Evolutionary conservation across 53 echinoderm and acorn worm genomes (phyloP).

Genomic region (Paelopatides confundens): DNA sequence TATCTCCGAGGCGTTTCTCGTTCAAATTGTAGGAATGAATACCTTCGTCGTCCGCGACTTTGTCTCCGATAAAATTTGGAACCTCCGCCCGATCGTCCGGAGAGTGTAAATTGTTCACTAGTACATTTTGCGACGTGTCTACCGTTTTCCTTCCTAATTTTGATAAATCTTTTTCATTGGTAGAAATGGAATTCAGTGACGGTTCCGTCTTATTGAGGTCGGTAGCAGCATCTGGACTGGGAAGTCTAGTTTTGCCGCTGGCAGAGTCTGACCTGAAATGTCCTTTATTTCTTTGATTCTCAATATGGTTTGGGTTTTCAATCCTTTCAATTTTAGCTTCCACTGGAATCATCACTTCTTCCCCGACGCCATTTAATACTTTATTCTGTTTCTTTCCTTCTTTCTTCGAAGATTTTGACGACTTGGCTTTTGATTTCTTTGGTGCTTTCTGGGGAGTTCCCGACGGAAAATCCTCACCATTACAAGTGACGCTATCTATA

Average conservation of each 20-base stretch:
- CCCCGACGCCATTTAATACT: slow-evolving; percentile 29
- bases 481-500: neutral
- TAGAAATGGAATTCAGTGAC: neutral
- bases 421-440: neutral
- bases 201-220: neutral
- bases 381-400: neutral
- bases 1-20: neutral
- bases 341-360: slow-evolving; percentile 30
- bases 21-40: neutral
- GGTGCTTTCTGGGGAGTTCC: slow-evolving; percentile 5
- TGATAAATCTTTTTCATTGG: neutral
- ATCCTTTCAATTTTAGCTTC: slow-evolving; percentile 56
- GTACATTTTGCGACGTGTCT: neutral
- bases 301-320: slow-evolving; percentile 49
- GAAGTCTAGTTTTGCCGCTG: neutral
- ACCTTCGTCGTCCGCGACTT: neutral
- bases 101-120: neutral
- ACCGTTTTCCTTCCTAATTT: neutral
- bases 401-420: neutral
- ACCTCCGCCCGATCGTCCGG: neutral
- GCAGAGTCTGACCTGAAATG: neutral
- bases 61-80: neutral
- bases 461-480: neutral
- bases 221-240: slow-evolving; percentile 13
- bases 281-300: slow-evolving; percentile 3